Conservation (phyloP, 2,888 invertebrate species). For the Sthenelais limicola region DNA sequence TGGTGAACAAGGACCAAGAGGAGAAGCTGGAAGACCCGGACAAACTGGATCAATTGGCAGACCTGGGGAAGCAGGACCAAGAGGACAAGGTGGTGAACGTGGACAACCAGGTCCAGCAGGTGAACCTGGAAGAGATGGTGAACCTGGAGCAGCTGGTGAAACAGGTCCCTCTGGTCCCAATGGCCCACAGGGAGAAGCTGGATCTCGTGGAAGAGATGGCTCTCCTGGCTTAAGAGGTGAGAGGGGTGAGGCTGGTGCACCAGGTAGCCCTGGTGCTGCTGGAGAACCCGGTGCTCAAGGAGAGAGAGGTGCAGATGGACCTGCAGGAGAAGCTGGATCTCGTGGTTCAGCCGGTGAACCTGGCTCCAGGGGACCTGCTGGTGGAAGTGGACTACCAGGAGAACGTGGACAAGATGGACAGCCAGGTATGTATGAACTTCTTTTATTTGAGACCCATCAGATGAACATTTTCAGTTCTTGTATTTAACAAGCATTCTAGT, state of each 20-base stretch:
- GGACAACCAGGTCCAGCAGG: conserved; percentile 51
- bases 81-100: conserved; percentile 43
- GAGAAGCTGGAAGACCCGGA: not conserved
- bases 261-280: conserved; percentile 35
- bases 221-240: conserved; percentile 44
- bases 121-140: conserved; percentile 15
- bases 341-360: conserved; percentile 38
- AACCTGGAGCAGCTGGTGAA: conserved; percentile 33
- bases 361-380: conserved; percentile 22
- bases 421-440: not conserved
- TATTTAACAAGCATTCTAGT: too few species aligned
- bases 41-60: conserved; percentile 13
- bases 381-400: conserved; percentile 38
- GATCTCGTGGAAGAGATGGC: conserved; percentile 40
- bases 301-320: conserved; percentile 26
- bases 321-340: conserved; percentile 43
- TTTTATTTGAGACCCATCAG: not conserved
- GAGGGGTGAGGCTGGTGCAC: conserved; percentile 39
- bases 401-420: conserved; percentile 42
- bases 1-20: conserved; percentile 30
- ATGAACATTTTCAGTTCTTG: too few species aligned
- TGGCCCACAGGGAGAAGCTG: conserved; percentile 40
- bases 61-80: conserved; percentile 27
- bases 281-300: conserved; percentile 48
- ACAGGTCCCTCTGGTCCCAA: conserved; percentile 40